Conservation (phyloP, 2,797 vertebrate species). For the Loriculus beryllinus region DNA sequence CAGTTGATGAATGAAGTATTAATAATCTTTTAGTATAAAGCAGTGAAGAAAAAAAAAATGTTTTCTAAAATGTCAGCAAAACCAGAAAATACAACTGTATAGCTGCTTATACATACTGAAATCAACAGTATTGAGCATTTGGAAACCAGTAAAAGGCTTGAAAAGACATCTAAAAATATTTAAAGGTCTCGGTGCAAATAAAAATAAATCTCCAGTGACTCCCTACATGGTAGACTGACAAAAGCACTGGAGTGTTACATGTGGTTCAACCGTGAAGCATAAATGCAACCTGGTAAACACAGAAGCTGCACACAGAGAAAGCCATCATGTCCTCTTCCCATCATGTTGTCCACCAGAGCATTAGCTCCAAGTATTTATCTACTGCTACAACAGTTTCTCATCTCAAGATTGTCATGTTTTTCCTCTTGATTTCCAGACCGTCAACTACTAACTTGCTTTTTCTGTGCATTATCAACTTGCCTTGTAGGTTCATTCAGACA, state of each 20-base stretch:
- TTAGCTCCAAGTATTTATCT: background rate
- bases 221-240: background rate
- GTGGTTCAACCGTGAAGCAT: background rate
- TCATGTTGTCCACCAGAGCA: background rate
- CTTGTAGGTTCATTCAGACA: background rate
- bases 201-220: background rate
- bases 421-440: background rate
- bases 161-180: background rate
- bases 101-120: background rate
- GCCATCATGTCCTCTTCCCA: background rate
- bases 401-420: background rate
- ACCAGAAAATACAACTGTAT: background rate
- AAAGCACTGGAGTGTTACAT: background rate
- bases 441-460: background rate
- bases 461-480: background rate
- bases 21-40: background rate
- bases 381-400: background rate
- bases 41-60: background rate
- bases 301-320: background rate
- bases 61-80: constrained; percentile 7
- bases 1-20: constrained; percentile 50
- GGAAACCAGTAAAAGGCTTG: background rate
- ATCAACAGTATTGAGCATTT: background rate
- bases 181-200: background rate
- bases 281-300: background rate